Evolutionary conservation across 2,113 vertebrate species (phyloP).

Genomic region (Mionectes macconnelli): DNA sequence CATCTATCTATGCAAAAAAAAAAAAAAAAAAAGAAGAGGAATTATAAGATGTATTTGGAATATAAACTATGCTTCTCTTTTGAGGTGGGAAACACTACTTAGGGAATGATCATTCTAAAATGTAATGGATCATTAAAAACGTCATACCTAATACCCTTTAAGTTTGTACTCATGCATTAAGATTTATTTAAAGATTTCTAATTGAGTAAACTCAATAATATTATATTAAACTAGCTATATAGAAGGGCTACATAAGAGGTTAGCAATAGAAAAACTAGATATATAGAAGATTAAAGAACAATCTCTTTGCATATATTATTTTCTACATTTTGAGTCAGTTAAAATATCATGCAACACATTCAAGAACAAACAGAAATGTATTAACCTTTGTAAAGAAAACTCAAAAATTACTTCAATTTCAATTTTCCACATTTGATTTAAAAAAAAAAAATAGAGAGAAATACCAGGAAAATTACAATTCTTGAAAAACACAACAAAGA

Average conservation of each 20-base stretch:
- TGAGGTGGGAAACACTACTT: not conserved
- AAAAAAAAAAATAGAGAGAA: not conserved
- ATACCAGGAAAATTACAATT: not conserved
- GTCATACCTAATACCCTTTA: not conserved
- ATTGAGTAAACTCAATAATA: not conserved
- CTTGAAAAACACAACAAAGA: no score
- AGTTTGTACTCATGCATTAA: not conserved
- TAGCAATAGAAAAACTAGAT: not conserved
- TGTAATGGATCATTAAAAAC: not conserved
- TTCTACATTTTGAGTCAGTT: not conserved
- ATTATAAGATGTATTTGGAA: no score
- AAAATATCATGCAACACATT: not conserved
- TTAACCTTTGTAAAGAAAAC: not conserved
- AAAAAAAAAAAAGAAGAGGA: no score
- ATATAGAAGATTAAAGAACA: not conserved
- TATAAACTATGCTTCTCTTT: no score
- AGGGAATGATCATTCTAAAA: not conserved
- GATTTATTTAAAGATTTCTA: not conserved
- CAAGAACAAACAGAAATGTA: not conserved
- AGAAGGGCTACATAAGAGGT: no score
- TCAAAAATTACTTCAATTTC: not conserved
- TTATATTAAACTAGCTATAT: not conserved
- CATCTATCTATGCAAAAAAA: no score
- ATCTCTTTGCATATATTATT: not conserved
- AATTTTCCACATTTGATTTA: not conserved